phyloP scores from a whole-genome alignment of 2,113 vertebrate species.

The Anoura caudifer region DNA sequence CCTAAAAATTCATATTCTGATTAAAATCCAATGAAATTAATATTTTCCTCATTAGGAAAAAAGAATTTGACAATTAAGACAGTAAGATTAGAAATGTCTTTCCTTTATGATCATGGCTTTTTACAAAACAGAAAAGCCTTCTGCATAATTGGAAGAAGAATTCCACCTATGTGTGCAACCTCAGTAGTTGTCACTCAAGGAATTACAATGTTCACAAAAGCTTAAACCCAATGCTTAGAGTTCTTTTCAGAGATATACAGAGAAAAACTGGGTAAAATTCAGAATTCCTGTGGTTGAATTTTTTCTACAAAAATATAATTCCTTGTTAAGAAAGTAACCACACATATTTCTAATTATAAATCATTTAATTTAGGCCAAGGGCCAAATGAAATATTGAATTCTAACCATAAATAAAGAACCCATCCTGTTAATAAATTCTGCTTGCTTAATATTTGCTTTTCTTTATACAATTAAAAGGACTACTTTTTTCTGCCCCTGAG shows the following conservation, averaged over 20 bases:
- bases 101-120: constrained; percentile 10
- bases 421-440: background rate
- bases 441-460: constrained; percentile 7
- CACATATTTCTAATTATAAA: background rate
- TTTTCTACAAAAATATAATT: background rate
- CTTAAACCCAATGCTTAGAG: background rate
- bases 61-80: background rate
- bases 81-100: constrained; percentile 27
- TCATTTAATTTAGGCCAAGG: background rate
- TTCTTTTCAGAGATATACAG: background rate
- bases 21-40: constrained; percentile 43
- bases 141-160: background rate
- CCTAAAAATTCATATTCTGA: background rate
- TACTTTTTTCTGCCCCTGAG: background rate
- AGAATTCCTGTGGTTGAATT: constrained; percentile 3
- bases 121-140: constrained; percentile 3
- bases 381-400: background rate
- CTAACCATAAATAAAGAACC: background rate
- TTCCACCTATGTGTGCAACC: background rate
- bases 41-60: background rate
- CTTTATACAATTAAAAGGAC: background rate
- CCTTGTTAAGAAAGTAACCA: background rate
- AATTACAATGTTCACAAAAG: constrained; percentile 9
- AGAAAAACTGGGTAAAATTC: background rate
- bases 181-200: background rate